phyloP scores from a whole-genome alignment of 2,797 vertebrate species.

The Rallus crepitans region DNA sequence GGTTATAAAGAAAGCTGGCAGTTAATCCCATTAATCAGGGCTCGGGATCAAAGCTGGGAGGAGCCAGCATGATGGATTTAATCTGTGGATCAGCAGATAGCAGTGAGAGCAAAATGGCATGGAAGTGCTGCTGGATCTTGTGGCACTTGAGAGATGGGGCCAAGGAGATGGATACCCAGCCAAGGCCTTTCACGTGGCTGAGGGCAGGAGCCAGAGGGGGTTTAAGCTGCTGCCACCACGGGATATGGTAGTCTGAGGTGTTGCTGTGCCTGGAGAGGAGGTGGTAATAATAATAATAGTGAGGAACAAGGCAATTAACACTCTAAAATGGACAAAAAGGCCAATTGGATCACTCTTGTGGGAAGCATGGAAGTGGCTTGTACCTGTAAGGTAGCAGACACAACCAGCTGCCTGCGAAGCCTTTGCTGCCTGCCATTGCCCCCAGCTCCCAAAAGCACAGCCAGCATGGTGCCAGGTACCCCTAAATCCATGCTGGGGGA shows the following conservation, averaged over 20 bases:
- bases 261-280: neutral
- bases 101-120: neutral
- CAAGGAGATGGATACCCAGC: neutral
- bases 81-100: neutral
- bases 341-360: neutral
- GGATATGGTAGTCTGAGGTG: neutral
- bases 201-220: neutral
- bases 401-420: neutral
- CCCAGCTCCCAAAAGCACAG: neutral
- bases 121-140: neutral
- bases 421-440: neutral
- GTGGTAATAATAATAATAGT: neutral
- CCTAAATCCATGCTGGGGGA: neutral
- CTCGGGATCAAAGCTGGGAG: neutral
- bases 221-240: neutral
- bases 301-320: neutral
- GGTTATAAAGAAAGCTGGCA: neutral
- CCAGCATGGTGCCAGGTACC: neutral
- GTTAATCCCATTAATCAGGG: neutral
- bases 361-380: neutral
- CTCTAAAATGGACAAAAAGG: neutral
- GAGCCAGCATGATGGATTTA: neutral
- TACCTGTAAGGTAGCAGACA: neutral
- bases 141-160: neutral
- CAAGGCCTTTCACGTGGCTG: neutral